Conservation (phyloP, 2,797 vertebrate genomes). For the Takifugu ocellatus region DNA sequence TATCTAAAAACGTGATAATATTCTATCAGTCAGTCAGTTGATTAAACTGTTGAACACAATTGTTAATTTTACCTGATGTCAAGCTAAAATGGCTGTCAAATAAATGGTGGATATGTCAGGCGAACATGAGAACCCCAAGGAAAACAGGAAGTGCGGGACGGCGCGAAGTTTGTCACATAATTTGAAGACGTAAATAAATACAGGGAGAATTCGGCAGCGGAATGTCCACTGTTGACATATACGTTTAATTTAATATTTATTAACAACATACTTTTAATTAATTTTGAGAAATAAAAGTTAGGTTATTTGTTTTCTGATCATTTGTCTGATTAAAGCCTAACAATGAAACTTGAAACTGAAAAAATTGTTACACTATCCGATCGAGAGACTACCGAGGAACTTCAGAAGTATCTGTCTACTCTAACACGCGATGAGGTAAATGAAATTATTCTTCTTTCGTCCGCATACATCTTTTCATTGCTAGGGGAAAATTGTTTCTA, state of each 20-base stretch:
- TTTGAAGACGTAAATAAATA: constrained; percentile 13
- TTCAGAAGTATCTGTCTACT: constrained; percentile 71
- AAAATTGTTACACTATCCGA: constrained; percentile 67
- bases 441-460: not conserved
- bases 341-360: constrained; percentile 58
- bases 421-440: constrained; percentile 67
- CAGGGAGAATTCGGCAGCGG: no score
- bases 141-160: constrained; percentile 51
- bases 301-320: no score
- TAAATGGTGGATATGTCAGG: not conserved
- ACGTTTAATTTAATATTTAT: not conserved
- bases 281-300: no score
- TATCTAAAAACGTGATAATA: no score
- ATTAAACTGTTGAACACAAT: not conserved
- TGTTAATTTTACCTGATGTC: not conserved
- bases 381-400: constrained; percentile 56
- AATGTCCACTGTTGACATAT: no score
- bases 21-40: no score
- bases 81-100: accelerated
- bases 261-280: not conserved
- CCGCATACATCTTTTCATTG: no score
- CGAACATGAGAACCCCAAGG: constrained; percentile 49
- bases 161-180: constrained; percentile 50
- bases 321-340: not conserved
- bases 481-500: not conserved